Conservation (phyloP, 2,113 vertebrate species). For the Carassius auratus region DNA sequence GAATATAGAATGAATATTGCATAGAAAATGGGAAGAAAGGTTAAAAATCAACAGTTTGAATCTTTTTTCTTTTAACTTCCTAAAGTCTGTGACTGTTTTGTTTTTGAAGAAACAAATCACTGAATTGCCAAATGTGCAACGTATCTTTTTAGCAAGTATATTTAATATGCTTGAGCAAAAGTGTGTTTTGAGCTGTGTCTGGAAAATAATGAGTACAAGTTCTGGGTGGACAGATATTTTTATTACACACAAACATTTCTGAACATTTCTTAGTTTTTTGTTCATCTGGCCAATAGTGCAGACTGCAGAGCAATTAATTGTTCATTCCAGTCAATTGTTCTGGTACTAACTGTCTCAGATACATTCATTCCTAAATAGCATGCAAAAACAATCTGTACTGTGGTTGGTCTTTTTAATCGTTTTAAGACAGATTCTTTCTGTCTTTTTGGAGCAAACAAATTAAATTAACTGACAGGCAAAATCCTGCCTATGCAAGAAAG, state of each 20-base stretch:
- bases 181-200: background rate
- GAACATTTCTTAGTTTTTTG: background rate
- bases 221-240: background rate
- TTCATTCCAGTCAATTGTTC: slow-evolving; percentile 17
- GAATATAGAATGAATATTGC: background rate
- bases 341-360: background rate
- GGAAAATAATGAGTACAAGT: slow-evolving; percentile 12
- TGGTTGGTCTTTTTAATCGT: background rate
- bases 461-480: background rate
- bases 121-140: background rate
- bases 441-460: background rate
- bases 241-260: background rate
- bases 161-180: background rate
- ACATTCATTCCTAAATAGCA: background rate
- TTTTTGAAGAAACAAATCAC: background rate
- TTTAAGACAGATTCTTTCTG: background rate
- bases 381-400: background rate
- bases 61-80: background rate
- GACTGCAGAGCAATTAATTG: background rate
- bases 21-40: background rate
- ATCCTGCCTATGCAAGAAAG: background rate
- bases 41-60: background rate
- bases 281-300: slow-evolving; percentile 9
- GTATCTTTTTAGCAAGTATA: background rate
- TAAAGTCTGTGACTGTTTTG: background rate